Evolutionary conservation across 2,113 vertebrate genomes (phyloP).

Genomic region (Genyomyrus donnyi): DNA sequence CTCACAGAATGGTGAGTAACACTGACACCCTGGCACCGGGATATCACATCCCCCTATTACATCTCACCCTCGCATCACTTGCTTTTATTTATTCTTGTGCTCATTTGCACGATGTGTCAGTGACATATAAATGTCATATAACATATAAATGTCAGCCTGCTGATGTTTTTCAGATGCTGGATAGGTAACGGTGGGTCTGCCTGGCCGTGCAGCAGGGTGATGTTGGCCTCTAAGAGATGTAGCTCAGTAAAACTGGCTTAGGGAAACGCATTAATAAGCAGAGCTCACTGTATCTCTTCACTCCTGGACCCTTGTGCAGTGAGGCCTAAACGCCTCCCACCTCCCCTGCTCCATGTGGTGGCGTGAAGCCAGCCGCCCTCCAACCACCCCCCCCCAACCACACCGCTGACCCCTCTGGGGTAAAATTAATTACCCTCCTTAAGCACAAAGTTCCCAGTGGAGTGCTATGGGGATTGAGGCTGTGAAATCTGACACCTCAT

Average conservation of each 20-base stretch:
- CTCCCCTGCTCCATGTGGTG: not conserved
- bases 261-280: not conserved
- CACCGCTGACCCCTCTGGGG: not conserved
- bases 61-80: not conserved
- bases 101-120: not conserved
- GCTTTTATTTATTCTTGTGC: not conserved
- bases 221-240: not conserved
- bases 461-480: not conserved
- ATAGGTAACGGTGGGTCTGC: not conserved
- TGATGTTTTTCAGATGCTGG: not conserved
- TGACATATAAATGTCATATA: not conserved
- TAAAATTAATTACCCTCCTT: constrained; percentile 14
- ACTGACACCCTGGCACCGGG: not conserved
- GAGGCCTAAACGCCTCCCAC: not conserved
- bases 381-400: no score
- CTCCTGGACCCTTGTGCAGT: not conserved
- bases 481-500: constrained; percentile 17
- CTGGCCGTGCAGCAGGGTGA: not conserved
- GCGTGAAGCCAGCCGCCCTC: not conserved
- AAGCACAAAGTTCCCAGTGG: not conserved
- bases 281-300: not conserved
- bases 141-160: not conserved
- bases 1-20: not conserved
- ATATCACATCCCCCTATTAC: not conserved
- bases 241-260: not conserved